Evolutionary conservation across 37 sponge, comb jelly and placozoan species (phyloP).

Genomic region (Beroe ovata): DNA sequence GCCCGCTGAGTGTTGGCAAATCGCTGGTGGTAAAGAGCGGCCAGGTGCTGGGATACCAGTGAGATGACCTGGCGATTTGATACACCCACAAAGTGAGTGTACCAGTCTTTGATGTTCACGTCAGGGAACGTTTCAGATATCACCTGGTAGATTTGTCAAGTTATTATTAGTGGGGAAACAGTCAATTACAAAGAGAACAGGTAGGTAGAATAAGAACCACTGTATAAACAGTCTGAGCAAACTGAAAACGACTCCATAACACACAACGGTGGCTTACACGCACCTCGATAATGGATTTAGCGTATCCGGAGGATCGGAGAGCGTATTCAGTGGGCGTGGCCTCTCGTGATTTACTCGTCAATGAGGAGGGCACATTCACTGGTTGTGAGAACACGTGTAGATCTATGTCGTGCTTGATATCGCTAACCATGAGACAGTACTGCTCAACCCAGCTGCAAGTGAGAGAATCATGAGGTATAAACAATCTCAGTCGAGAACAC

Average conservation of each 20-base stretch:
- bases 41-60: conserved; percentile 49
- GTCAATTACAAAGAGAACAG: no score
- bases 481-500: no score
- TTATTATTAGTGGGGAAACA: no score
- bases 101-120: conserved; percentile 65
- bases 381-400: conserved; percentile 66
- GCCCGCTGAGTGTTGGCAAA: conserved; percentile 9
- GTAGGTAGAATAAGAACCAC: no score
- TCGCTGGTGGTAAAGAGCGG: conserved; percentile 25
- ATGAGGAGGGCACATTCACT: conserved; percentile 39
- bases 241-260: no score
- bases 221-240: no score
- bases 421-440: conserved; percentile 49
- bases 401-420: conserved; percentile 45
- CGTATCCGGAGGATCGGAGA: conserved; percentile 59
- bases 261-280: no score
- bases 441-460: conserved; percentile 56
- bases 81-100: conserved; percentile 48
- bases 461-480: neutral
- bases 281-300: conserved; percentile 64
- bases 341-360: neutral
- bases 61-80: conserved; percentile 37
- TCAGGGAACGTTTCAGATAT: conserved; percentile 61
- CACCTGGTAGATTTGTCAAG: no score
- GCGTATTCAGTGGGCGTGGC: conserved; percentile 55